Evolutionary conservation across 2,113 vertebrate species (phyloP).

Genomic region (Psammodynastes pulverulentus): DNA sequence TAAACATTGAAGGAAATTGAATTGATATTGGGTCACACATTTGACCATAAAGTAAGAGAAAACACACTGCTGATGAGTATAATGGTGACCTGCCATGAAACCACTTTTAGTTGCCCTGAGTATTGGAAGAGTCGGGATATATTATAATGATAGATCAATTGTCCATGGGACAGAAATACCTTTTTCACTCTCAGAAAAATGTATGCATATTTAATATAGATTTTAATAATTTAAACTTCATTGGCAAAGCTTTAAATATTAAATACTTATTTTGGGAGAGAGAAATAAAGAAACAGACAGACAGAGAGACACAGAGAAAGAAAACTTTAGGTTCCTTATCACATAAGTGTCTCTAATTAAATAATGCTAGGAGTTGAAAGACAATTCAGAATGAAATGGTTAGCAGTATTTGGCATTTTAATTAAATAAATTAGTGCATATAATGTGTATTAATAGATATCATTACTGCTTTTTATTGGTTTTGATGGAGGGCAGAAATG

Average conservation of each 20-base stretch:
- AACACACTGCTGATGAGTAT: fast-evolving
- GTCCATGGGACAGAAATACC: background rate
- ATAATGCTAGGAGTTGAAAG: background rate
- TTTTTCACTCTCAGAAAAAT: background rate
- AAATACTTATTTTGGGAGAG: slow-evolving; percentile 1
- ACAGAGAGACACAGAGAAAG: background rate
- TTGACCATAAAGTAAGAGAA: background rate
- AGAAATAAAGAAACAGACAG: background rate
- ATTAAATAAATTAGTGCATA: background rate
- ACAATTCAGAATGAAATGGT: background rate
- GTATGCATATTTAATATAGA: slow-evolving; percentile 10
- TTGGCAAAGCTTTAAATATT: slow-evolving; percentile 38
- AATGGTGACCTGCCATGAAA: background rate
- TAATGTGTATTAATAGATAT: background rate
- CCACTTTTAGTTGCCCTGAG: background rate
- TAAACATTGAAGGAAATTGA: background rate
- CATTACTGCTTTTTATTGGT: background rate
- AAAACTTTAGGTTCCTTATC: background rate
- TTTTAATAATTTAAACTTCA: slow-evolving; percentile 34
- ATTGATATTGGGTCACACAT: background rate
- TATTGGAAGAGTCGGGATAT: background rate
- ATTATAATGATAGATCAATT: background rate
- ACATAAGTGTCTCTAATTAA: background rate
- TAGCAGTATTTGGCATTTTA: background rate
- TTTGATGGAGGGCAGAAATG: background rate